phyloP scores from a whole-genome alignment of 1,140 invertebrate genomes.

The Oppia nitens region DNA sequence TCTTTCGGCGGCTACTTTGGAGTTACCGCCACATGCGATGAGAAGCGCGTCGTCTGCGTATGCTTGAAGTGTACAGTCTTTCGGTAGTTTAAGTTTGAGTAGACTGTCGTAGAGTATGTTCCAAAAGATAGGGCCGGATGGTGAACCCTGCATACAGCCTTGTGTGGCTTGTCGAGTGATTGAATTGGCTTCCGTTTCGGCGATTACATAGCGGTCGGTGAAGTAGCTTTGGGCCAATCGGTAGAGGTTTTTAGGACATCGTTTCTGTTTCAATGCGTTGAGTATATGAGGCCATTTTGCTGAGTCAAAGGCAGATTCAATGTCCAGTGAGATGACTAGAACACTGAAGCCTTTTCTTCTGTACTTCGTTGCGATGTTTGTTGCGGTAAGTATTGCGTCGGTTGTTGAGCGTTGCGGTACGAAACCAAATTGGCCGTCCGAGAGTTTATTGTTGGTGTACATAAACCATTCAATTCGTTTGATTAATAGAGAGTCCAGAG shows the following conservation, averaged over 20 bases:
- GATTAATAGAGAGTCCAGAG: not conserved
- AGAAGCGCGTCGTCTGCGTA: slow-evolving; percentile 10
- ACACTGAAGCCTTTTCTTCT: not conserved
- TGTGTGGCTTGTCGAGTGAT: not conserved
- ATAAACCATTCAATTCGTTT: not conserved
- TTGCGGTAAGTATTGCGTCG: not conserved
- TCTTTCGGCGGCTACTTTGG: not conserved
- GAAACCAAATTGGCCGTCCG: not conserved
- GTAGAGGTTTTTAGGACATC: not conserved
- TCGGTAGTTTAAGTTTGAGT: not conserved
- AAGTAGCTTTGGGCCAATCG: not conserved
- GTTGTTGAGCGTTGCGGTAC: not conserved
- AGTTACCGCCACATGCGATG: not conserved
- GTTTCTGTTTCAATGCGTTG: not conserved
- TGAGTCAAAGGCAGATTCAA: not conserved
- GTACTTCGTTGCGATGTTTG: too few species aligned
- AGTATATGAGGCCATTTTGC: slow-evolving; percentile 1
- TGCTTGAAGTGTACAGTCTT: not conserved
- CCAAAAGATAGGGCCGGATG: slow-evolving; percentile 1
- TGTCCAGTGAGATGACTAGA: not conserved
- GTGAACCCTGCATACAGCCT: slow-evolving; percentile 7
- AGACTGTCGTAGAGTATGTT: slow-evolving; percentile 8
- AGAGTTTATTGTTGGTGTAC: not conserved
- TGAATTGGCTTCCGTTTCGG: not conserved
- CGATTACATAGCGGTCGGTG: not conserved